Evolutionary conservation across 1,140 invertebrate species (phyloP).

Genomic region (Sweltsa coloradensis): DNA sequence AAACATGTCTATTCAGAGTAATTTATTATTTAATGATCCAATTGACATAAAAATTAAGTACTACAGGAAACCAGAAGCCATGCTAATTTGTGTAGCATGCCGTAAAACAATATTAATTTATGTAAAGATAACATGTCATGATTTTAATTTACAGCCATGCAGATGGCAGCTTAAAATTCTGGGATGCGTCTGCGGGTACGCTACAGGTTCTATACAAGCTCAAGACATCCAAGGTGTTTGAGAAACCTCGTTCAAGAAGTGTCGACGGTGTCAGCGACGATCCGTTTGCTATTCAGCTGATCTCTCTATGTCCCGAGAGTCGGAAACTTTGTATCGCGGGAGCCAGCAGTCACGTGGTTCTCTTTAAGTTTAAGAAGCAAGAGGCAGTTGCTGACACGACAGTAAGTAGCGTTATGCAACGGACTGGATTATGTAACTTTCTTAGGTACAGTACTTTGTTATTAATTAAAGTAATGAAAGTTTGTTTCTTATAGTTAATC

Average conservation of each 20-base stretch:
- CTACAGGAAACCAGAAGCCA: too few relatives aligned
- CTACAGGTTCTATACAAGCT: constrained; percentile 95
- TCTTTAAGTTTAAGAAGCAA: constrained; percentile 90
- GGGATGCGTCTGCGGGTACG: constrained; percentile 89
- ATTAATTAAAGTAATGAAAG: too few relatives aligned
- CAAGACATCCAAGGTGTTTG: constrained; percentile 92
- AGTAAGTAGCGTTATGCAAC: constrained; percentile 49
- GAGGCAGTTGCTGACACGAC: constrained; percentile 75
- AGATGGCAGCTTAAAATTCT: constrained; percentile 93
- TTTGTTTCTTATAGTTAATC: too few relatives aligned
- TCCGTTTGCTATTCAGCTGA: constrained; percentile 86
- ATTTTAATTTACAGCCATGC: constrained; percentile 79
- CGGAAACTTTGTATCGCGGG: constrained; percentile 80
- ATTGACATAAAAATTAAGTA: too few relatives aligned
- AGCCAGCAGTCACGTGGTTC: constrained; percentile 79
- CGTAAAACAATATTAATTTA: too few relatives aligned
- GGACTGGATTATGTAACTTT: too few relatives aligned
- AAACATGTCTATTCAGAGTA: too few relatives aligned
- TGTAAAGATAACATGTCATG: too few relatives aligned
- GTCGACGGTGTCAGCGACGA: constrained; percentile 56
- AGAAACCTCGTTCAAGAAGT: constrained; percentile 43
- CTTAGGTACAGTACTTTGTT: too few relatives aligned
- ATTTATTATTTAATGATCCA: too few relatives aligned
- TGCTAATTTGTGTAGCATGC: too few relatives aligned
- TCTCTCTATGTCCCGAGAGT: constrained; percentile 88